phyloP scores from a whole-genome alignment of 92 coral and sea anemone species.

The Siderastrea radians region DNA sequence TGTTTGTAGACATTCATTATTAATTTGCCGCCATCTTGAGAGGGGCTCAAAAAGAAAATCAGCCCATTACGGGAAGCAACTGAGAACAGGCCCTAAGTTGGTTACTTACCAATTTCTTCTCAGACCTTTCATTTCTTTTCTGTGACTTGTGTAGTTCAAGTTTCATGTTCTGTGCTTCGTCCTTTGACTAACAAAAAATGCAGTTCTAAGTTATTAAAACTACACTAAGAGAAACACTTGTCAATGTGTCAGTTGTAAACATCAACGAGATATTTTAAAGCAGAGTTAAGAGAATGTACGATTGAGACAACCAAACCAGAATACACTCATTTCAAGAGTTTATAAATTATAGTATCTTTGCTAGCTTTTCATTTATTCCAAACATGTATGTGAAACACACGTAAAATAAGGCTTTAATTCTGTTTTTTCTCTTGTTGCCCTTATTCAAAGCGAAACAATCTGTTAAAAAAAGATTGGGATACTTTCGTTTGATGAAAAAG shows the following conservation, averaged over 20 bases:
- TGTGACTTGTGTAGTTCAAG: slow-evolving; percentile 77
- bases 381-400: too few species aligned
- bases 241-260: background rate
- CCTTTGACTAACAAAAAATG: slow-evolving; percentile 37
- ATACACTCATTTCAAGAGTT: too few species aligned
- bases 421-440: too few species aligned
- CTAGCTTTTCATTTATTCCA: too few species aligned
- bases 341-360: too few species aligned
- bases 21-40: background rate
- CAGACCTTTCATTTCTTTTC: slow-evolving; percentile 77
- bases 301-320: background rate
- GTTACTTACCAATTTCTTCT: slow-evolving; percentile 84
- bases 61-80: background rate
- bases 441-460: too few species aligned
- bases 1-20: too few species aligned
- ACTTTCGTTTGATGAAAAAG: too few species aligned
- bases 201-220: background rate
- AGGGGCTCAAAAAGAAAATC: too few species aligned
- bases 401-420: too few species aligned
- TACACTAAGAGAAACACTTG: background rate
- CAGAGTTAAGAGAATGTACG: too few species aligned
- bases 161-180: slow-evolving; percentile 55
- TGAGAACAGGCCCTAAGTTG: background rate
- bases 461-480: too few species aligned
- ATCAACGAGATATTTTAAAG: background rate